Conservation (phyloP, 2,113 vertebrate species). For the Myiozetetes cayanensis region DNA sequence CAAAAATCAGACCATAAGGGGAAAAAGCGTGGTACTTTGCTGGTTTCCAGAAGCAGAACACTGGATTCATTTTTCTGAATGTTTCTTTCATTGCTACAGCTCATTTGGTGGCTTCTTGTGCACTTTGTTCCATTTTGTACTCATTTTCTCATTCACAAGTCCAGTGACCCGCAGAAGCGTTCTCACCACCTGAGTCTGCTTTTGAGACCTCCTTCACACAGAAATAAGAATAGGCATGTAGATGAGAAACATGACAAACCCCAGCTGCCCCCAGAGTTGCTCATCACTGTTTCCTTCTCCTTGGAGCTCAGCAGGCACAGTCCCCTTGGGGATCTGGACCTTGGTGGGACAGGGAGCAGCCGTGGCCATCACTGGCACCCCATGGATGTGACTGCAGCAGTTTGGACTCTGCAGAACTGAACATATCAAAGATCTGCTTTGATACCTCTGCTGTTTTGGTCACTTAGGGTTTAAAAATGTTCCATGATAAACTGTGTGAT, state of each 20-base stretch:
- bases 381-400: rapidly evolving
- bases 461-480: neutral
- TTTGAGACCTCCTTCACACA: neutral
- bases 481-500: rapidly evolving
- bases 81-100: neutral
- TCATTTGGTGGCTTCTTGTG: neutral
- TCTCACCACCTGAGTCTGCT: neutral
- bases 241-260: neutral
- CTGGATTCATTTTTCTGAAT: neutral
- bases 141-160: neutral
- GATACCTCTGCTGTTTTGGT: neutral
- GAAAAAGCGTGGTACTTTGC: neutral
- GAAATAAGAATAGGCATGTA: rapidly evolving
- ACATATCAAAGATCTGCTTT: neutral
- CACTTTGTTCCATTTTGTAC: neutral
- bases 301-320: neutral
- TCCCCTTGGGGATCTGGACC: neutral
- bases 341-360: rapidly evolving
- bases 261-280: neutral
- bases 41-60: neutral
- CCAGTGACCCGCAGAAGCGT: too few relatives aligned
- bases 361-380: rapidly evolving
- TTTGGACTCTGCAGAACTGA: neutral
- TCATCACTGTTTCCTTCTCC: rapidly evolving
- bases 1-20: neutral